phyloP scores from a whole-genome alignment of 2,113 vertebrate species.

The Talpa occidentalis region DNA sequence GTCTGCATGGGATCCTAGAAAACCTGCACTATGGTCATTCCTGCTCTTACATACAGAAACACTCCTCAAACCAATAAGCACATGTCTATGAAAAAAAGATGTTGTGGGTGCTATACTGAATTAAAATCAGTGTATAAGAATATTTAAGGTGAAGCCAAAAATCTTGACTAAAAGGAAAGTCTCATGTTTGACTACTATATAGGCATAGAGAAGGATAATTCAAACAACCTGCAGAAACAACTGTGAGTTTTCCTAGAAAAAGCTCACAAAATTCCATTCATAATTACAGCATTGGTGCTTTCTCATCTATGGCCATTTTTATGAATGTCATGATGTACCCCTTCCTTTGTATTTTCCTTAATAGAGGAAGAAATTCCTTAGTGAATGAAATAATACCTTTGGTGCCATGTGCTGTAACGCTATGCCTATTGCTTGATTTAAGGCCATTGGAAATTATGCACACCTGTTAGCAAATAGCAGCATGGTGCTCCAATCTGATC shows the following conservation, averaged over 20 bases:
- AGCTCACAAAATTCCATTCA: not conserved
- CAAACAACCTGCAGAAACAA: not conserved
- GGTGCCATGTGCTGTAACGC: not conserved
- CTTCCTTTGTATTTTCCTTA: constrained; percentile 44
- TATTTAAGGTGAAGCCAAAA: not conserved
- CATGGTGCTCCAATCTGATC: not conserved
- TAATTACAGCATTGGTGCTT: not conserved
- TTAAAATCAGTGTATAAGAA: not conserved
- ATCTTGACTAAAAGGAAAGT: not conserved
- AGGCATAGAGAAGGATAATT: not conserved
- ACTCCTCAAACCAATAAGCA: not conserved
- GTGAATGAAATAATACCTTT: not conserved
- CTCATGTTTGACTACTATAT: not conserved
- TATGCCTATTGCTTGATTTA: constrained; percentile 19
- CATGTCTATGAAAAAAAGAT: not conserved
- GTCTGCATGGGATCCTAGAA: too few relatives aligned
- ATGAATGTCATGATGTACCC: not conserved
- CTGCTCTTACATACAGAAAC: too few relatives aligned
- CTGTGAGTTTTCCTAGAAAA: not conserved
- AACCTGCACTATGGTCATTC: too few relatives aligned
- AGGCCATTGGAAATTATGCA: not conserved
- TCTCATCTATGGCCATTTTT: not conserved
- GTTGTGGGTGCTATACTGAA: not conserved
- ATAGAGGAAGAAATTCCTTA: not conserved
- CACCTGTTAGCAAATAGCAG: not conserved